Conservation (phyloP, 2,113 vertebrate species). For the Cygnus buccinator region DNA sequence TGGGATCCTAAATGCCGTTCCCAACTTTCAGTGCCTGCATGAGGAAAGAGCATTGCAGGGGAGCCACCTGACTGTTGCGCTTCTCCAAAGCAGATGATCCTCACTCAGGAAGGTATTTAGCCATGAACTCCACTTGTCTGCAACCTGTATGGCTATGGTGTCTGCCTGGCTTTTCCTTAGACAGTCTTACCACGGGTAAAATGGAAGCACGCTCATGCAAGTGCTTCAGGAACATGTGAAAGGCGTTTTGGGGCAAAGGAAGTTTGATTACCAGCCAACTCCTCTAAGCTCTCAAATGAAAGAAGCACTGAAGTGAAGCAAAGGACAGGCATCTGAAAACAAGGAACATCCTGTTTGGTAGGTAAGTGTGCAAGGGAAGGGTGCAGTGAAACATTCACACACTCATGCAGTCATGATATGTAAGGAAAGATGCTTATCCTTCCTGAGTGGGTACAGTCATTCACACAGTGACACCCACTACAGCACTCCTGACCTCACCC, state of each 20-base stretch:
- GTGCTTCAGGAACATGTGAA: neutral
- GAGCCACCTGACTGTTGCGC: neutral
- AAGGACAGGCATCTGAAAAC: neutral
- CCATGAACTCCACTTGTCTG: neutral
- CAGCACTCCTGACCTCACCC: neutral
- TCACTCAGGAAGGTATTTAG: neutral
- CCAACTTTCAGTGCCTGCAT: neutral
- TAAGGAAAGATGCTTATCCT: neutral
- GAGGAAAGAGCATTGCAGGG: neutral
- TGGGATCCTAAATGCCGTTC: neutral
- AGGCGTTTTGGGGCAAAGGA: neutral
- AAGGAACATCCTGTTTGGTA: neutral
- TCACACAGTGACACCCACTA: neutral
- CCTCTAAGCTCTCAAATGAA: neutral
- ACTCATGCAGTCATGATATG: neutral
- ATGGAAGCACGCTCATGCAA: neutral
- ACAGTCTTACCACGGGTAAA: neutral
- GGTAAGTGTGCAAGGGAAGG: neutral
- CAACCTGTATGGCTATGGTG: fast-evolving
- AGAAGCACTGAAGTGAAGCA: neutral
- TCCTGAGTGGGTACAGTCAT: neutral
- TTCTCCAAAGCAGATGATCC: neutral
- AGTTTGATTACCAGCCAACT: neutral
- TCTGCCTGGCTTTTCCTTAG: neutral
- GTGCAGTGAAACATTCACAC: neutral